Base-by-base conservation (phyloP, 2,888 invertebrate genomes). In the Napeogenes sylphis region DNA sequence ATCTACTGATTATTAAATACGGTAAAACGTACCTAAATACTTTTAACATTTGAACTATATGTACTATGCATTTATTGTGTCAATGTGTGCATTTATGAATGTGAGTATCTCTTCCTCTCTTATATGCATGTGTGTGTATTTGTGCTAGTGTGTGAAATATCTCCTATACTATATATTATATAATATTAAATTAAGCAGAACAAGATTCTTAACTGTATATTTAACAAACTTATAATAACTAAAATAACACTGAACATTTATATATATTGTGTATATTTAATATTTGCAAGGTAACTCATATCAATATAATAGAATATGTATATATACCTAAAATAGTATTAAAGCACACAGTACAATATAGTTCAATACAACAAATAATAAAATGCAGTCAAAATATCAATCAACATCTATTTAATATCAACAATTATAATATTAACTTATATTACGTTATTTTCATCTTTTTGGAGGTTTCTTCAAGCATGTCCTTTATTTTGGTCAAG, bases 381-480 rank as follows among this genome's bases (percentile, higher is more conserved):
- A 59, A 59, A 59, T 61, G 53, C 59, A 56, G 58, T 62, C 59
- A 62, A 66, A 51, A 21, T 64, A 61, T 65, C 42, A 62, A 62
- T 55, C 38, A 61, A 64, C 65, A 63, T 55, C 10, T 42, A 42
- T 42, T 42, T 42, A 10, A 10, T 42, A 42, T 42, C 0, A 42
- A 42, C 42, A 42, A 45, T 61, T 56, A 64, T 58, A 45, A 55
- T 58, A 61, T 55, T 30, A 21, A 42, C 55, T 10, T 56, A 54
- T 90, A 91, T 90, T 91, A 91, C 91, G 91, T 90, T 70, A 87
- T 88, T 74, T 91, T 91, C 82, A 91, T 90, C 67, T 91, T 91
- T 78, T 90, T 91, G 64, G 86, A 79, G 53, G 91, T 91, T 61
- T 87, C 91, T 68, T 89, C 91, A 54, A 91, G 73, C 83, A 91